Base-by-base conservation (phyloP, 2,113 vertebrate species). In the Otolemur garnettii region DNA sequence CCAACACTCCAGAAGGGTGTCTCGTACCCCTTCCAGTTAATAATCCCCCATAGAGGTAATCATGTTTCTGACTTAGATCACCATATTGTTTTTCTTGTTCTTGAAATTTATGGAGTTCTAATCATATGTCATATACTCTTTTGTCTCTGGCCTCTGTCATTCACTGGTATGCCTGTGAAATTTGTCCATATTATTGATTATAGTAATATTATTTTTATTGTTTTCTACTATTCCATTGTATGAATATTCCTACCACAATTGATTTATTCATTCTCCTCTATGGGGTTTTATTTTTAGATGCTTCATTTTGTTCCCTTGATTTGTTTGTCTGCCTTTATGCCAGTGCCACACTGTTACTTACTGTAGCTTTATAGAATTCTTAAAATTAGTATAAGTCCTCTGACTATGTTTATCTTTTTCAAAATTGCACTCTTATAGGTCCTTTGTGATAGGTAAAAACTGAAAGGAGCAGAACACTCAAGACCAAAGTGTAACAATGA, bases 51-150 rank as follows among this genome's bases (percentile, higher is more conserved):
- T 15, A 85, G 53, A 68, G 5, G 22, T 83, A 84, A 92, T 64
- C 33, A 62, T 86, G 79, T 96, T 86, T 74, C 38, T 85, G 66
- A 86, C 33, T 89, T 77, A 19, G 1, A 71, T 62, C 60, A 62
- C 26, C 53, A 7, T 80, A 38, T 53, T 87, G 5, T 82, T 90
- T 93, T 95, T 12, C 53, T 53, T 75, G 5, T 82, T 93, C 21
- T 87, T 96, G 38, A 69, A 81, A 75, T 95, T 45, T 86, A 60
- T 85, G 79, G 53, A 87, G 62, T 66, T 94, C 18, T 62, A 94
- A 53, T 83, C 21, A 60, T 85, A 35, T 86, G 22, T 64, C 72
- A 74, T 30, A 5, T 77, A 24, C 38, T 78, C 10, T 26, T 82
- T 38, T 72, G 18, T 72, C 10, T 72, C 35, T 72, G 69, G 38